These are phyloP conservation scores for Labeo catla DNA, from an alignment of 2,113 vertebrate species.

Conservation along the genomic window DNA sequence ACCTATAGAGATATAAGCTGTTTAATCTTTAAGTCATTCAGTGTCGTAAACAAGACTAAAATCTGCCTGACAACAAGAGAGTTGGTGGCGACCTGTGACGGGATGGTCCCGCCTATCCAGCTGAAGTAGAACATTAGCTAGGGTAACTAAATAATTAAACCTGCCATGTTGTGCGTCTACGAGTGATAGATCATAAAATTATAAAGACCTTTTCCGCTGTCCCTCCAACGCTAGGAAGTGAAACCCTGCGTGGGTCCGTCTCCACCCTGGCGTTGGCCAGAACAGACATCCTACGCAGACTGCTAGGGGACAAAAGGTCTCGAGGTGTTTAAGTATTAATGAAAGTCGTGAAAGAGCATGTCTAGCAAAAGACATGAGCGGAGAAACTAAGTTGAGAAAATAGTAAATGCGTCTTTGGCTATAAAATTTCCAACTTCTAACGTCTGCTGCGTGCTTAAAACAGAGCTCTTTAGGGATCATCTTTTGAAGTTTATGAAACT, in stretches of 20 bases:
- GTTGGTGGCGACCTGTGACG: background rate
- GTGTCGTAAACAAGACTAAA: slow-evolving; percentile 25
- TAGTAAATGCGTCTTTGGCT: background rate
- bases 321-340: slow-evolving; percentile 73
- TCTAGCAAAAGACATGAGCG: slow-evolving; percentile 44
- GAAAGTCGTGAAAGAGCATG: slow-evolving; percentile 58
- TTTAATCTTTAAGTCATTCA: background rate
- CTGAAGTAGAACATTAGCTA: slow-evolving; percentile 14
- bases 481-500: no score
- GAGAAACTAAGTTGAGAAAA: background rate
- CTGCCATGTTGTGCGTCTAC: slow-evolving; percentile 67
- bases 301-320: slow-evolving; percentile 51
- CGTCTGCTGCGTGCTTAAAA: background rate
- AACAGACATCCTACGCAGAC: slow-evolving; percentile 60
- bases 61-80: slow-evolving; percentile 47
- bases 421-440: background rate
- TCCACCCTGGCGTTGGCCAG: slow-evolving; percentile 46
- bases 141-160: slow-evolving; percentile 72
- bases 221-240: background rate
- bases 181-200: slow-evolving; percentile 71
- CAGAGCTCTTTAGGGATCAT: no score
- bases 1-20: background rate
- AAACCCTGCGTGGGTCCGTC: background rate
- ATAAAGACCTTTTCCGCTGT: slow-evolving; percentile 64
- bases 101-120: background rate